Evolutionary conservation across 2,797 vertebrate genomes (phyloP).

Genomic region (Poecile montanus): DNA sequence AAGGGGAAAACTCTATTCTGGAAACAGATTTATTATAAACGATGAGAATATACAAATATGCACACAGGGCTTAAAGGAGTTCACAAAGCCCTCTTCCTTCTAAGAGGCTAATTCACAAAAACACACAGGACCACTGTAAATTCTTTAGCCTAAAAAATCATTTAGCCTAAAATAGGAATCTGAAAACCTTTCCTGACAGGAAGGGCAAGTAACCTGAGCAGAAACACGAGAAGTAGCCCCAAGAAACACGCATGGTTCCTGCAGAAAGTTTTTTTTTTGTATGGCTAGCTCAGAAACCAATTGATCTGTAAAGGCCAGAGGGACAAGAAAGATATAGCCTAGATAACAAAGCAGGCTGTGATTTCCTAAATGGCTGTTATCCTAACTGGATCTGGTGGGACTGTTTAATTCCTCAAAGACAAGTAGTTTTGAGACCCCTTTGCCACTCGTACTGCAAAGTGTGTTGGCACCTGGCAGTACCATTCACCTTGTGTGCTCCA

Average conservation of each 20-base stretch:
- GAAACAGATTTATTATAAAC: neutral
- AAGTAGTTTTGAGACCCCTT: neutral
- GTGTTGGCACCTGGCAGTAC: neutral
- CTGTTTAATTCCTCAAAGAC: neutral
- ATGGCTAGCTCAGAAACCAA: neutral
- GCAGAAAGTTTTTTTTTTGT: neutral
- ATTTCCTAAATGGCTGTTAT: neutral
- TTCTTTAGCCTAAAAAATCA: neutral
- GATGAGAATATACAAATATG: neutral
- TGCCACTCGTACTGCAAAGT: neutral
- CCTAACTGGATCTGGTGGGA: neutral
- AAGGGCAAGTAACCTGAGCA: neutral
- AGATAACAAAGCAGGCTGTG: neutral
- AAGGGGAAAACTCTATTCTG: neutral
- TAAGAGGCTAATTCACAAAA: neutral
- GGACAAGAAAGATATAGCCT: neutral
- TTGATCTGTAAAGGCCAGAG: neutral
- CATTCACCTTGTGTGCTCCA: neutral
- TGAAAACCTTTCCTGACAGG: neutral
- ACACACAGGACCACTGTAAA: neutral
- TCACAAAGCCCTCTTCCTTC: neutral
- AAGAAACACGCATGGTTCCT: neutral
- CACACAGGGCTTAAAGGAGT: neutral
- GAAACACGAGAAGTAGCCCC: neutral
- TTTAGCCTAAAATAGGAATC: neutral